A percentile compares a stretch with the other conserved stretches of the same genome.
Evolutionary conservation across 2,888 invertebrate species (phyloP).

Genomic region (Drosophila prostipennis): DNA sequence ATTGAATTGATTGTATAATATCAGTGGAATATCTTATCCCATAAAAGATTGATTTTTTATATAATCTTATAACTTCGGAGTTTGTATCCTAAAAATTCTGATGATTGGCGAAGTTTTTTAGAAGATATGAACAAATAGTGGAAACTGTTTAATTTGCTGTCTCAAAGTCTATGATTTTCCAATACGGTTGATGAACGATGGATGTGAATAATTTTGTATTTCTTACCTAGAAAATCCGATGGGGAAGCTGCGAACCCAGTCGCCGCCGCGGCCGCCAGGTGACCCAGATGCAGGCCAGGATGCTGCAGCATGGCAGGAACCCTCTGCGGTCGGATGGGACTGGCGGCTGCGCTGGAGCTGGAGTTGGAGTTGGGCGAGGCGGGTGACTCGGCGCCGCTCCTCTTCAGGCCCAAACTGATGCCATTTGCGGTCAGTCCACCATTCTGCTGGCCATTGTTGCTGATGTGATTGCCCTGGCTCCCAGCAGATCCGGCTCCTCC

Average conservation of each 20-base stretch:
- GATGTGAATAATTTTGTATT: too few relatives aligned
- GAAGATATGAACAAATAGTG: too few relatives aligned
- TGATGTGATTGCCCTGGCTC: constrained; percentile 45
- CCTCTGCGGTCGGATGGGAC: constrained; percentile 84
- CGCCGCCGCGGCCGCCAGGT: constrained; percentile 87
- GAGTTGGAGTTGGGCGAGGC: constrained; percentile 85
- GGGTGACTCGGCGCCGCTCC: constrained; percentile 80
- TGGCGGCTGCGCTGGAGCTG: constrained; percentile 85
- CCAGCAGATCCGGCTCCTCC: constrained; percentile 36
- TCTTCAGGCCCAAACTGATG: constrained; percentile 61
- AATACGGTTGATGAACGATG: too few relatives aligned
- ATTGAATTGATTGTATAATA: too few relatives aligned
- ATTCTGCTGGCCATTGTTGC: constrained; percentile 30
- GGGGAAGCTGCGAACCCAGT: constrained; percentile 88
- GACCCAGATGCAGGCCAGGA: constrained; percentile 86
- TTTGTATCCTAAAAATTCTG: too few relatives aligned
- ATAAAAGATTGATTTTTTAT: too few relatives aligned
- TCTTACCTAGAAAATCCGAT: constrained; percentile 91
- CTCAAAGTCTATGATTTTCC: too few relatives aligned
- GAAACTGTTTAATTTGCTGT: too few relatives aligned
- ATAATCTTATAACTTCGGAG: too few relatives aligned
- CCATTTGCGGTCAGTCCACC: constrained; percentile 45
- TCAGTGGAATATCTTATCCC: too few relatives aligned
- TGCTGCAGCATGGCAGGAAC: constrained; percentile 85
- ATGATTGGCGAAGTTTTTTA: too few relatives aligned